A percentile compares a stretch with the other conserved stretches of the same genome.
Conservation (phyloP, 2,113 vertebrate genomes). For the Erinaceus europaeus region DNA sequence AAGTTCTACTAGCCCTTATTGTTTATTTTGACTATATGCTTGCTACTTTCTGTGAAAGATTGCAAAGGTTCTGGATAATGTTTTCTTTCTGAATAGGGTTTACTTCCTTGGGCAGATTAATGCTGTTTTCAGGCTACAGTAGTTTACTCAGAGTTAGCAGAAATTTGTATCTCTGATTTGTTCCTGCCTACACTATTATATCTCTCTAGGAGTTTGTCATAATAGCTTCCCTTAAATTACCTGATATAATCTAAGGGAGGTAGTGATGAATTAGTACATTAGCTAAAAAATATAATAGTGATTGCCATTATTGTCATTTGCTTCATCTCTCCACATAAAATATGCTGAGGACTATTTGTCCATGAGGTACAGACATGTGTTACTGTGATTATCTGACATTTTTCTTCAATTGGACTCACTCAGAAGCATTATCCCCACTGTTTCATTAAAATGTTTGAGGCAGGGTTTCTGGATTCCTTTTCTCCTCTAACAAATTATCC, state of each 20-base stretch:
- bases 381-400: not conserved
- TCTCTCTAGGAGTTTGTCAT: too few relatives aligned
- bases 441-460: not conserved
- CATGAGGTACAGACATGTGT: not conserved
- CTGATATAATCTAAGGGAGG: not conserved
- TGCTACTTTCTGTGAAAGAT: not conserved
- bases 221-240: not conserved
- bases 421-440: not conserved
- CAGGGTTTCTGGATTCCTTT: not conserved
- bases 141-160: not conserved
- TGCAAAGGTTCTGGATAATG: not conserved
- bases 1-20: too few relatives aligned
- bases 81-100: not conserved
- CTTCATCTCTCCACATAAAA: not conserved
- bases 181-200: not conserved
- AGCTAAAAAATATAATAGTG: not conserved
- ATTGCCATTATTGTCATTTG: not conserved
- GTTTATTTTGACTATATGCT: not conserved
- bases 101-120: not conserved
- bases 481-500: not conserved
- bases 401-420: not conserved
- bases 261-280: not conserved
- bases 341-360: not conserved
- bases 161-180: not conserved
- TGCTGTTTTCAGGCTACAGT: not conserved